Conservation (phyloP, 2,113 vertebrate genomes). For the Indri indri region DNA sequence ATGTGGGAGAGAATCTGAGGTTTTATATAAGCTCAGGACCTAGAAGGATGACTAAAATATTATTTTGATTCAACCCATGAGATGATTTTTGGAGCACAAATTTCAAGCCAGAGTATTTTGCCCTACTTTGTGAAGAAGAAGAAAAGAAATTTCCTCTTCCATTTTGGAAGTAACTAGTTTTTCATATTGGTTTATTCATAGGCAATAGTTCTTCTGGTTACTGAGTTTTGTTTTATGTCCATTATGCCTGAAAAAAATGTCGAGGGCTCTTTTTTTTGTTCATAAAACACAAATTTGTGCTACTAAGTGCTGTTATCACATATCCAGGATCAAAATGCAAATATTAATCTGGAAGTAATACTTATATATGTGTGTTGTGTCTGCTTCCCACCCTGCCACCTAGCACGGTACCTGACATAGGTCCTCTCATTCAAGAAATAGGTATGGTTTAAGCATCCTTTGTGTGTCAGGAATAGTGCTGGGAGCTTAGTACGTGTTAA, state of each 20-base stretch:
- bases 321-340: not conserved
- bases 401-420: not conserved
- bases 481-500: not conserved
- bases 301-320: not conserved
- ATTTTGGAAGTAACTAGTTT: conserved; percentile 31
- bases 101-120: not conserved
- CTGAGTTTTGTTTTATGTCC: not conserved
- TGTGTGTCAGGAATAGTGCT: not conserved
- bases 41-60: not conserved
- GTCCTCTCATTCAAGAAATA: not conserved
- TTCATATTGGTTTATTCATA: not conserved
- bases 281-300: not conserved
- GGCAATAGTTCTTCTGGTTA: not conserved
- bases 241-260: not conserved
- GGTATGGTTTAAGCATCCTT: not conserved
- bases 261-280: not conserved
- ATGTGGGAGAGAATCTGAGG: not conserved
- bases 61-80: conserved; percentile 25
- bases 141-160: not conserved
- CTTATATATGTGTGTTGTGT: not conserved
- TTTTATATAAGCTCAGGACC: not conserved
- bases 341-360: not conserved
- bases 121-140: not conserved
- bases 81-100: not conserved
- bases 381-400: not conserved